Base-by-base conservation (phyloP, 2,113 vertebrate species). In the Cercocebus atys region DNA sequence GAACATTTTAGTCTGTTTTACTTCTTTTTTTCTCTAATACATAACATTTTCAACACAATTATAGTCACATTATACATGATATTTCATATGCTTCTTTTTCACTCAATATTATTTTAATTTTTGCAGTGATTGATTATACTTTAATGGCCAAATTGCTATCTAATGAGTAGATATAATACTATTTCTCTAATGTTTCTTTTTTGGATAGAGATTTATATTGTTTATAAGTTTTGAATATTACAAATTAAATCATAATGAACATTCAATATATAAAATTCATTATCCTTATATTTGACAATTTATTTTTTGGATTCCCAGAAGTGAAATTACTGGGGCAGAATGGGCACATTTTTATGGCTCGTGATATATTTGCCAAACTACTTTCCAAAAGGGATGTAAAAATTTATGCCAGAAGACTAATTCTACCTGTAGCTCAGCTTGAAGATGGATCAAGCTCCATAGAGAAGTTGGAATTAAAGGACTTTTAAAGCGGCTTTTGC, bases 71-170 rank as follows among this genome's bases (percentile, higher is more conserved):
- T 43, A 72, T 0, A 47, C 20, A 73, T 25, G 32, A 3, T 16
- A 85, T 61, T 93, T 88, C 72, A 85, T 81, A 85, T 76, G 81
- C 72, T 91, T 8, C 14, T 95, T 89, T 96, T 89, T 90, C 64
- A 84, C 12, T 75, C 25, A 92, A 50, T 12, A 20, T 55, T 93
- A 32, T 84, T 40, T 27, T 82, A 78, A 78, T 52, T 95, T 94
- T 83, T 90, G 16, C 3, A 81, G 35, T 93, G 61, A 95, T 88
- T 73, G 40, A 57, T 66, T 75, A 72, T 47, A 88, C 6, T 78
- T 93, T 78, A 55, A 81, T 95, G 16, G 17, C 17, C 22, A 88
- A 94, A 88, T 50, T 90, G 17, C 8, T 86, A 30, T 27, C 30
- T 32, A 70, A 83, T n/a, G 47, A 86, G 30, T 68, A 95, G 22